phyloP scores from a whole-genome alignment of 2,797 vertebrate genomes.

The Anomalospiza imberbis region DNA sequence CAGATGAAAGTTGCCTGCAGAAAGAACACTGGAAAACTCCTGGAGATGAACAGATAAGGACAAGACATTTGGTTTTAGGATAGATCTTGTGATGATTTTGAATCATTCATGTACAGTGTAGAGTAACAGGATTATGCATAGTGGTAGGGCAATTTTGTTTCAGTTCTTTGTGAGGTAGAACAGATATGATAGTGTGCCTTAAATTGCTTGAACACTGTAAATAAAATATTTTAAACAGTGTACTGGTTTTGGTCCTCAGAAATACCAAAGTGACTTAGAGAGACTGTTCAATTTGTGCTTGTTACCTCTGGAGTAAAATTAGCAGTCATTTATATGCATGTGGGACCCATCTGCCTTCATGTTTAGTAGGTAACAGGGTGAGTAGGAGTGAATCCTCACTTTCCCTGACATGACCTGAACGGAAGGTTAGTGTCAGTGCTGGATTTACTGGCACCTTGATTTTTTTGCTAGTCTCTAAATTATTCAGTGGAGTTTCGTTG shows the following conservation, averaged over 20 bases:
- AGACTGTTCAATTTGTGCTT: background rate
- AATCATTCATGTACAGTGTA: background rate
- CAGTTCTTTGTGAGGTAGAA: background rate
- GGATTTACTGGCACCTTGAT: background rate
- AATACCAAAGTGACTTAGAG: background rate
- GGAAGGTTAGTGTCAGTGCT: background rate
- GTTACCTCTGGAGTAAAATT: background rate
- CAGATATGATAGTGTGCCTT: background rate
- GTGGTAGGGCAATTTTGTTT: background rate
- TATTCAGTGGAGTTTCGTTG: background rate
- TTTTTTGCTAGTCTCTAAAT: background rate
- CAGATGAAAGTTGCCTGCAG: background rate
- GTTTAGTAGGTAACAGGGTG: background rate
- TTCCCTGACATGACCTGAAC: background rate
- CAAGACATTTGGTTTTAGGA: background rate
- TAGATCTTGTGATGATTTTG: background rate
- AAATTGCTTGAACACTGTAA: background rate
- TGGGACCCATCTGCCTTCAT: background rate
- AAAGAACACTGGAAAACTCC: background rate
- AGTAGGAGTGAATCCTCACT: background rate
- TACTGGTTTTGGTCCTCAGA: background rate
- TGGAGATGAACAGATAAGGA: background rate
- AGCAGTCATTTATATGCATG: background rate
- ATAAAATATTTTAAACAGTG: background rate
- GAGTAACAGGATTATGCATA: background rate